Percentiles rank a stretch among this genome's conserved stretches.
Conservation (phyloP, 2,888 invertebrate genomes). For the Sinohyriopsis cumingii region DNA sequence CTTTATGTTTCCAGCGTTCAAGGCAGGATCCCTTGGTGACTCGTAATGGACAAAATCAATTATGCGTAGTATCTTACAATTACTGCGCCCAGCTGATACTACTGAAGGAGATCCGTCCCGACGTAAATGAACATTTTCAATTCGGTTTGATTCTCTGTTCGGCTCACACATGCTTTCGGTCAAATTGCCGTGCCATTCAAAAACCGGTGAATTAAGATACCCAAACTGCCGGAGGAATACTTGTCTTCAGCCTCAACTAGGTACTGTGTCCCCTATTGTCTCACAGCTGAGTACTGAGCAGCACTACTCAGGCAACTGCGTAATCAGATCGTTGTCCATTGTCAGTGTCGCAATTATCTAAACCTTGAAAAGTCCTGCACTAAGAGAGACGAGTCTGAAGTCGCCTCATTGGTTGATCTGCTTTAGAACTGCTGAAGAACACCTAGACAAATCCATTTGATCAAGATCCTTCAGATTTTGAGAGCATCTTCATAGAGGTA, state of each 20-base stretch:
- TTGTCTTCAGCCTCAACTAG: constrained; percentile 25
- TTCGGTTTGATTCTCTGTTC: constrained; percentile 30
- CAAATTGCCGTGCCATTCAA: constrained; percentile 29
- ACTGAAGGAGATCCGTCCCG: not conserved
- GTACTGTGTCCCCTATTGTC: constrained; percentile 26
- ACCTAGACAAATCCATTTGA: constrained; percentile 19
- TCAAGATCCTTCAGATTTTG: constrained; percentile 5
- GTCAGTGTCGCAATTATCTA: not conserved
- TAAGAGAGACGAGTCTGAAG: constrained; percentile 7
- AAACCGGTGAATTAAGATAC: constrained; percentile 35
- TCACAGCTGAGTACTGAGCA: constrained; percentile 30
- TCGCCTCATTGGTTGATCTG: constrained; percentile 7
- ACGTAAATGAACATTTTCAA: constrained; percentile 14
- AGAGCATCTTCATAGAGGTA: constrained; percentile 13
- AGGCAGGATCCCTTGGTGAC: no score
- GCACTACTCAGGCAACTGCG: constrained; percentile 12
- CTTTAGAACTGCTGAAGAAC: constrained; percentile 13
- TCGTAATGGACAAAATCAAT: no score
- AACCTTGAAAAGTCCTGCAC: constrained; percentile 4
- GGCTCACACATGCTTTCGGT: constrained; percentile 27
- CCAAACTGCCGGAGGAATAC: constrained; percentile 33
- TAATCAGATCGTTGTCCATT: not conserved
- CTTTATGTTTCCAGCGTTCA: no score
- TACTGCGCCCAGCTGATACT: no score
- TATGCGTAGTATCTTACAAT: no score